Evolutionary conservation across 2,888 invertebrate species (phyloP).

Genomic region (Loripinus fragilis): DNA sequence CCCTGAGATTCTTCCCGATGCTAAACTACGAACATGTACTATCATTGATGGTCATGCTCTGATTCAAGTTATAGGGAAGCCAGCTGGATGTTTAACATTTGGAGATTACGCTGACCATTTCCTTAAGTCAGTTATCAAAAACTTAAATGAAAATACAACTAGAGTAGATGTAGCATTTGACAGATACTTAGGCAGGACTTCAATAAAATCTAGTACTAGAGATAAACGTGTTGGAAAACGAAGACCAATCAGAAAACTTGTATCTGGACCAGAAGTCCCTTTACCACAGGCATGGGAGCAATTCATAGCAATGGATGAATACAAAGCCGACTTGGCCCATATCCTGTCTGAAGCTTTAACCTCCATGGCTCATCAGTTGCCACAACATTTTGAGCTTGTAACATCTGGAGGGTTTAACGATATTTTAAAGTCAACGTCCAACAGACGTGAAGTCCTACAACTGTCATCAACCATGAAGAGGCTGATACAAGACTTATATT

Average conservation of each 20-base stretch:
- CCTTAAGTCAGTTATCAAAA: slow-evolving; percentile 11
- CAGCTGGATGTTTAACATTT: slow-evolving; percentile 33
- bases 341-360: slow-evolving; percentile 24
- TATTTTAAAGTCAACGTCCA: slow-evolving; percentile 10
- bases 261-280: too few species aligned
- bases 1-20: not conserved
- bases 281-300: too few species aligned
- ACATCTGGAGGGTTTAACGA: slow-evolving; percentile 10
- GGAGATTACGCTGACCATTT: slow-evolving; percentile 36
- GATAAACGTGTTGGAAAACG: too few species aligned
- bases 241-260: too few species aligned
- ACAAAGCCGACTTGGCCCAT: slow-evolving; percentile 34
- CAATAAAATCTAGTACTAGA: slow-evolving; percentile 38
- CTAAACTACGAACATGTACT: not conserved
- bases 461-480: slow-evolving; percentile 14
- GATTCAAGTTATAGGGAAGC: slow-evolving; percentile 45
- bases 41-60: slow-evolving; percentile 46
- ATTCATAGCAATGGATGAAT: slow-evolving; percentile 38
- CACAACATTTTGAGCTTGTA: not conserved
- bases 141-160: slow-evolving; percentile 15
- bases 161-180: slow-evolving; percentile 48
- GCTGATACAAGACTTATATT: slow-evolving; percentile 13
- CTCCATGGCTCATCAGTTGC: not conserved
- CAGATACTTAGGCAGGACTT: slow-evolving; percentile 24
- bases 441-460: not conserved